These are phyloP conservation scores for Pristionchus arcanus DNA, from an alignment of 2,888 invertebrate species.

Conservation along the genomic window DNA sequence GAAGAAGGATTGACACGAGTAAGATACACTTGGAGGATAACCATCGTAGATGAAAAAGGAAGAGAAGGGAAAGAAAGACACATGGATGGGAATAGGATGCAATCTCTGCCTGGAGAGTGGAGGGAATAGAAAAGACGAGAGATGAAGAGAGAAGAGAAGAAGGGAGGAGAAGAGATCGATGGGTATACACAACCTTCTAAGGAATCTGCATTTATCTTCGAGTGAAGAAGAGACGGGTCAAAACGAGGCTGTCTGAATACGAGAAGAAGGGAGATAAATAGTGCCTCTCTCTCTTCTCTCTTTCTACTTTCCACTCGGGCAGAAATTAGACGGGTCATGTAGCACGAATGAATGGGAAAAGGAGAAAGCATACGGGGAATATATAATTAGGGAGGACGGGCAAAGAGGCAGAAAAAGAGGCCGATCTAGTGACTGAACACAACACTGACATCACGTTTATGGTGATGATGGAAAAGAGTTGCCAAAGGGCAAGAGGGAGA, in stretches of 20 bases:
- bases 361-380: neutral
- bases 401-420: neutral
- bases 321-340: slow-evolving; percentile 47
- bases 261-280: slow-evolving; percentile 26
- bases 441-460: neutral
- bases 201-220: slow-evolving; percentile 7
- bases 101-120: slow-evolving; percentile 47
- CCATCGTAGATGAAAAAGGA: neutral
- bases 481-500: neutral
- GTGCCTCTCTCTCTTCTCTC: slow-evolving; percentile 8
- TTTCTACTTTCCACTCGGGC: neutral
- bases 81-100: slow-evolving; percentile 46
- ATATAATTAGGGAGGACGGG: slow-evolving; percentile 29
- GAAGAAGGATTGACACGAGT: neutral
- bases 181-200: slow-evolving; percentile 34
- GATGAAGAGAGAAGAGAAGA: neutral
- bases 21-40: neutral
- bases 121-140: neutral
- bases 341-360: slow-evolving; percentile 10
- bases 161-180: slow-evolving; percentile 31
- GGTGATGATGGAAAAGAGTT: neutral
- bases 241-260: slow-evolving; percentile 27
- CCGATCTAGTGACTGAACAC: neutral
- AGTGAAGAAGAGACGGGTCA: neutral
- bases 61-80: neutral